A percentile compares a stretch with the other conserved stretches of the same genome.
phyloP scores from a whole-genome alignment of 2,888 invertebrate species.

The Luperina testacea region DNA sequence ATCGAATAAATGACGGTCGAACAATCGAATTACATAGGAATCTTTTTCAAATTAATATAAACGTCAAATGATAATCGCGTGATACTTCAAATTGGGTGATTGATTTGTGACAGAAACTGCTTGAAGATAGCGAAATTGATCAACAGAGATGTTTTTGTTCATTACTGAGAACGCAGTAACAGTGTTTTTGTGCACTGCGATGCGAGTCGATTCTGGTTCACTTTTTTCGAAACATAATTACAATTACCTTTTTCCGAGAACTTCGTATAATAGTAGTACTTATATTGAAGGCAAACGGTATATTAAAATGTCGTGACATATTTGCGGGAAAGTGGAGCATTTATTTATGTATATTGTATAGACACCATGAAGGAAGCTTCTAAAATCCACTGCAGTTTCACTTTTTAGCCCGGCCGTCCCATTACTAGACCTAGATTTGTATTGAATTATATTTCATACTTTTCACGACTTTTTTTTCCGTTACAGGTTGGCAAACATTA shows the following conservation, averaged over 20 bases:
- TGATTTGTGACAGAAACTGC: constrained; percentile 65
- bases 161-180: constrained; percentile 49
- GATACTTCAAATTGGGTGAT: constrained; percentile 56
- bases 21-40: constrained; percentile 12
- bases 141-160: constrained; percentile 62
- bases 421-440: background rate
- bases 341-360: constrained; percentile 6
- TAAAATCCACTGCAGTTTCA: background rate
- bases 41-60: constrained; percentile 33
- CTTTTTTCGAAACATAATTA: constrained; percentile 57
- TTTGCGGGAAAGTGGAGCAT: constrained; percentile 44
- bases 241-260: constrained; percentile 56
- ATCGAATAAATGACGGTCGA: constrained; percentile 25
- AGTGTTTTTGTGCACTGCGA: constrained; percentile 57
- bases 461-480: background rate
- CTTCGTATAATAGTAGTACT: constrained; percentile 50
- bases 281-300: constrained; percentile 48
- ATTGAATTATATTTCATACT: background rate
- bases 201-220: constrained; percentile 49
- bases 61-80: constrained; percentile 42
- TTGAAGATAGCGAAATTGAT: constrained; percentile 62
- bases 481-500: background rate
- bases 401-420: background rate
- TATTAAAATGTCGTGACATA: constrained; percentile 39
- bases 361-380: background rate